phyloP scores from a whole-genome alignment of 2,888 invertebrate genomes.

The Ophion ellenae region DNA sequence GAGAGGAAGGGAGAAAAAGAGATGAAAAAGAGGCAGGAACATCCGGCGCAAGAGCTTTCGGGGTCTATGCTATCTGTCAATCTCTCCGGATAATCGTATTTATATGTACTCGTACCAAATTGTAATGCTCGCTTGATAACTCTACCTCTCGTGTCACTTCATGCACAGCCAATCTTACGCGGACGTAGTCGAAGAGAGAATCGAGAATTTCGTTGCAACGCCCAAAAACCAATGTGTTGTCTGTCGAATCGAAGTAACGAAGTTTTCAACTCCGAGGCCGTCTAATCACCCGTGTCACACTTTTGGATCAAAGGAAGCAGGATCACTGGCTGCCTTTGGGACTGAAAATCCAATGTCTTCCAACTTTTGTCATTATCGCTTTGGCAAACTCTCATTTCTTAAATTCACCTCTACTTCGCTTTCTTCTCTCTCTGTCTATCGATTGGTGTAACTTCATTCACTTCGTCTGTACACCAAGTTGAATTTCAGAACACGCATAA shows the following conservation, averaged over 20 bases:
- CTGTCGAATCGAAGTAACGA: conserved; percentile 70
- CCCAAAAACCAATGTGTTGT: conserved; percentile 19
- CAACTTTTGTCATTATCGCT: conserved; percentile 62
- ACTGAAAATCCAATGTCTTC: conserved; percentile 11
- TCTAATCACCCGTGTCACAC: conserved; percentile 80
- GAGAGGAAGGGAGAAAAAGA: conserved; percentile 9
- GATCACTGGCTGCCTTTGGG: conserved; percentile 63
- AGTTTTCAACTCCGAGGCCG: conserved; percentile 77
- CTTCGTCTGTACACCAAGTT: neutral
- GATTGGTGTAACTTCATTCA: too few species aligned
- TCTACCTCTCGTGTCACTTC: conserved; percentile 12
- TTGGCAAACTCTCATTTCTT: conserved; percentile 39
- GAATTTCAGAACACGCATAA: neutral
- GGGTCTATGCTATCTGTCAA: conserved; percentile 26
- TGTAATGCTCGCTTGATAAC: conserved; percentile 35
- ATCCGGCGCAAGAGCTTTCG: conserved; percentile 68
- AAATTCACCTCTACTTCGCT: neutral
- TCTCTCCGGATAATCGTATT: conserved; percentile 18
- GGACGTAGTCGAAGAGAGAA: conserved; percentile 27
- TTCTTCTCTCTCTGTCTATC: too few species aligned
- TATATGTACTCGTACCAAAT: conserved; percentile 3
- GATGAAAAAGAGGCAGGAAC: conserved; percentile 74
- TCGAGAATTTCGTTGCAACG: conserved; percentile 37
- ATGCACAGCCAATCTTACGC: conserved; percentile 24
- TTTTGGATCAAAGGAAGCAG: conserved; percentile 75